Evolutionary conservation across 37 sponge, comb jelly and placozoan species (phyloP).

Genomic region (Geodia barretti): DNA sequence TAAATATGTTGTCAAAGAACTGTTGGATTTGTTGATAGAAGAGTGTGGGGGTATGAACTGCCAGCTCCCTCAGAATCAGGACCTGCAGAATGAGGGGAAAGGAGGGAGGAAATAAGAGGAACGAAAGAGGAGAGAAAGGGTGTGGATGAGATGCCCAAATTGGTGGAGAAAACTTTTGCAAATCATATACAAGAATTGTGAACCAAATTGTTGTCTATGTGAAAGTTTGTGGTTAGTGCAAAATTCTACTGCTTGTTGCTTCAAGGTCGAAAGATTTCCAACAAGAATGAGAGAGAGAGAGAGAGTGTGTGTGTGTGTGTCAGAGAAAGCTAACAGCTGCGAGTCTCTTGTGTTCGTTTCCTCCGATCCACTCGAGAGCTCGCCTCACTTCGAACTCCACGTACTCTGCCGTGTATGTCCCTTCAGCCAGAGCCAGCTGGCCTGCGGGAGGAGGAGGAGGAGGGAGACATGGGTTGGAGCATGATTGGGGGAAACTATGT

Average conservation of each 20-base stretch:
- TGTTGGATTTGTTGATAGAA: conserved; percentile 88
- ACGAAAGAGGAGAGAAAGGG: not conserved
- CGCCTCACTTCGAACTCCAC: conserved; percentile 91
- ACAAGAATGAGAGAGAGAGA: conserved; percentile 5
- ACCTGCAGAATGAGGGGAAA: conserved; percentile 41
- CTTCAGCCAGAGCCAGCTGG: conserved; percentile 80
- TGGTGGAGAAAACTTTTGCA: no score
- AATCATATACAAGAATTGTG: no score
- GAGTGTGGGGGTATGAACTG: conserved; percentile 88
- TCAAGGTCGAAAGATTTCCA: no score
- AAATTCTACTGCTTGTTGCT: no score
- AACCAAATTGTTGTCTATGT: no score
- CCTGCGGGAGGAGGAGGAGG: no score
- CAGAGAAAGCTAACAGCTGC: conserved; percentile 71
- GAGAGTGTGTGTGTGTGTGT: not conserved
- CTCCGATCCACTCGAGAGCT: conserved; percentile 81
- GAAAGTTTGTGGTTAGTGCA: no score
- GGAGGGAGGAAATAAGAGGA: no score
- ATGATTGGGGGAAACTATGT: no score
- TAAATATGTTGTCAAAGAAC: conserved; percentile 89
- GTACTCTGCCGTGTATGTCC: conserved; percentile 85
- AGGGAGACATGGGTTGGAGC: no score
- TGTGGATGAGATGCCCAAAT: not conserved
- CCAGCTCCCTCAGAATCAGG: conserved; percentile 89
- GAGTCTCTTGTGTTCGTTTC: conserved; percentile 67